Evolutionary conservation across 2,797 vertebrate species (phyloP).

Genomic region (Columba guinea): DNA sequence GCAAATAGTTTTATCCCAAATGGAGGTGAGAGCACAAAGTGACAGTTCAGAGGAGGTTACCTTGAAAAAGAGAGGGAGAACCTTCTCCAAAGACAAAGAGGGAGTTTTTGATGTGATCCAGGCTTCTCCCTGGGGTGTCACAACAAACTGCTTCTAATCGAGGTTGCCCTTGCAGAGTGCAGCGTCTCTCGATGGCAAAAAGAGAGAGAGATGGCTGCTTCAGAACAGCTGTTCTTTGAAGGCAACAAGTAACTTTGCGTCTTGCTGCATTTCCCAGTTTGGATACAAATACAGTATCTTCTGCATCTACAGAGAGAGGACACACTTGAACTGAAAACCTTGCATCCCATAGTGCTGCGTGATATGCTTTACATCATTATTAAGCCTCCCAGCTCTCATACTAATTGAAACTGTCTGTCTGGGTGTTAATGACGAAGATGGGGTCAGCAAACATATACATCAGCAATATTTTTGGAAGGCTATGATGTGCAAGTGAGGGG

Average conservation of each 20-base stretch:
- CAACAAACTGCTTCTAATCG: not conserved
- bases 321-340: not conserved
- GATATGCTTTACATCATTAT: not conserved
- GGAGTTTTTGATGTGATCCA: not conserved
- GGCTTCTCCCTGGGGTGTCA: constrained; percentile 3
- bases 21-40: not conserved
- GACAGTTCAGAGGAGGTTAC: not conserved
- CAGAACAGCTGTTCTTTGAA: not conserved
- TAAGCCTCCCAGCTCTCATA: not conserved
- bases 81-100: not conserved
- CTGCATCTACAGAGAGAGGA: not conserved
- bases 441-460: not conserved
- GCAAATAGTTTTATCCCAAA: not conserved
- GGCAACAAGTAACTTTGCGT: not conserved
- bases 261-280: not conserved
- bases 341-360: not conserved
- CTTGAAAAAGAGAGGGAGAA: not conserved
- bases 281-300: not conserved
- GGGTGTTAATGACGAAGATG: not conserved
- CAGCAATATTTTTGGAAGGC: not conserved
- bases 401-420: not conserved
- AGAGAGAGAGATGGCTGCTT: not conserved
- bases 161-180: not conserved
- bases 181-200: not conserved
- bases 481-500: not conserved